These are phyloP conservation scores for Calephelis virginiensis DNA, from an alignment of 1,140 invertebrate genomes.

Conservation along the genomic window DNA sequence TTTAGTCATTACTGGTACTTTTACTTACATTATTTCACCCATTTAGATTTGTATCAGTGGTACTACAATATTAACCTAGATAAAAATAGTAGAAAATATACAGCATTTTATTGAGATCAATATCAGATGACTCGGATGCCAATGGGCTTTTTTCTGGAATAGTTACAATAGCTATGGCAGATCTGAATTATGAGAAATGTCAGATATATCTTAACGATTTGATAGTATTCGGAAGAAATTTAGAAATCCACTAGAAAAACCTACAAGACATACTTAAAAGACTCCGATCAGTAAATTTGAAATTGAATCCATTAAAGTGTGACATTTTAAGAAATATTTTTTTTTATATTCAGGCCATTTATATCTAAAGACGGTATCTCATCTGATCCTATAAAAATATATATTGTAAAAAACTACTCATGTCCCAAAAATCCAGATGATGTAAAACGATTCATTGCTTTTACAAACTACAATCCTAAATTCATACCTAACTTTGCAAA, in stretches of 20 bases:
- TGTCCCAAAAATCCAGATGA: slow-evolving; percentile 15
- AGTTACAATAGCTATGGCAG: slow-evolving; percentile 4
- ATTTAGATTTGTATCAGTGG: slow-evolving; percentile 15
- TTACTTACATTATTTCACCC: slow-evolving; percentile 21
- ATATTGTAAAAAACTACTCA: slow-evolving; percentile 12
- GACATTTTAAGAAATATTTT: slow-evolving; percentile 17
- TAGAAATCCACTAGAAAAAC: slow-evolving; percentile 1
- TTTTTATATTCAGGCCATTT: slow-evolving; percentile 20
- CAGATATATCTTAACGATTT: slow-evolving; percentile 4
- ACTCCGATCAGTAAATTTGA: slow-evolving; percentile 21
- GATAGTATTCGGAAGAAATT: slow-evolving; percentile 2
- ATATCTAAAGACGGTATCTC: slow-evolving; percentile 16
- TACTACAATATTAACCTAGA: slow-evolving; percentile 7
- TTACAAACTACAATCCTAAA: slow-evolving; percentile 1
- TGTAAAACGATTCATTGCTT: slow-evolving; percentile 5
- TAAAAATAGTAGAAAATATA: slow-evolving; percentile 8
- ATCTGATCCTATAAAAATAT: slow-evolving; percentile 19
- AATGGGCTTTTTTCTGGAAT: slow-evolving; percentile 8
- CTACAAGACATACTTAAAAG: slow-evolving; percentile 9
- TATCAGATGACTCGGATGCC: slow-evolving; percentile 6
- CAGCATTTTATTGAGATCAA: slow-evolving; percentile 7
- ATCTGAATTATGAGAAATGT: slow-evolving; percentile 6
- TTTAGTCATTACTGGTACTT: slow-evolving; percentile 14
- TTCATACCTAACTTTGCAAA: slow-evolving; percentile 14
- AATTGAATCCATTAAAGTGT: slow-evolving; percentile 19